Evolutionary conservation across 2,113 vertebrate genomes (phyloP).

Genomic region (Bubo scandiacus): DNA sequence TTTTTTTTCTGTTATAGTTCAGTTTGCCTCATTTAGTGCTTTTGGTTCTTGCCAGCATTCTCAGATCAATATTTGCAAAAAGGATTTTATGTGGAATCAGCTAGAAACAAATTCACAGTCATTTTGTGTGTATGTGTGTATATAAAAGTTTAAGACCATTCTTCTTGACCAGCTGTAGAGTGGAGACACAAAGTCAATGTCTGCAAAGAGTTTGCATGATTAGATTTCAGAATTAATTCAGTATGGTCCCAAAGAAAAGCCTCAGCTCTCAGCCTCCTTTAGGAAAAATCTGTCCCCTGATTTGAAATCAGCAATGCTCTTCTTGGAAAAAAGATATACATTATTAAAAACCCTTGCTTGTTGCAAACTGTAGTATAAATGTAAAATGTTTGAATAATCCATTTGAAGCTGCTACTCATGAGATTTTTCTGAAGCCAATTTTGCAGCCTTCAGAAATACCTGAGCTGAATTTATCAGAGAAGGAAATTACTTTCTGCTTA

Average conservation of each 20-base stretch:
- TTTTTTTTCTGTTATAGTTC: background rate
- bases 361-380: background rate
- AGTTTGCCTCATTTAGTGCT: background rate
- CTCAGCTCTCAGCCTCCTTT: background rate
- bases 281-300: background rate
- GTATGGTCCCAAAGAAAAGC: background rate
- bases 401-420: background rate
- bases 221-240: background rate
- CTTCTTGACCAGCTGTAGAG: background rate
- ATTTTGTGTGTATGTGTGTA: background rate
- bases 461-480: background rate
- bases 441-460: background rate
- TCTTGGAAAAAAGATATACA: background rate
- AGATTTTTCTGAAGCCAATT: background rate
- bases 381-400: background rate
- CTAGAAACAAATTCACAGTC: background rate
- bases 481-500: background rate
- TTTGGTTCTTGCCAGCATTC: background rate
- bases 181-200: background rate
- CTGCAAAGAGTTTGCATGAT: background rate
- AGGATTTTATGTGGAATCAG: background rate
- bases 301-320: background rate
- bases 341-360: background rate
- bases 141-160: background rate
- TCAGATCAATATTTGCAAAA: background rate